A percentile compares a stretch with the other conserved stretches of the same genome.
phyloP scores from a whole-genome alignment of 2,797 vertebrate genomes.

The Poliocrania exsul region DNA sequence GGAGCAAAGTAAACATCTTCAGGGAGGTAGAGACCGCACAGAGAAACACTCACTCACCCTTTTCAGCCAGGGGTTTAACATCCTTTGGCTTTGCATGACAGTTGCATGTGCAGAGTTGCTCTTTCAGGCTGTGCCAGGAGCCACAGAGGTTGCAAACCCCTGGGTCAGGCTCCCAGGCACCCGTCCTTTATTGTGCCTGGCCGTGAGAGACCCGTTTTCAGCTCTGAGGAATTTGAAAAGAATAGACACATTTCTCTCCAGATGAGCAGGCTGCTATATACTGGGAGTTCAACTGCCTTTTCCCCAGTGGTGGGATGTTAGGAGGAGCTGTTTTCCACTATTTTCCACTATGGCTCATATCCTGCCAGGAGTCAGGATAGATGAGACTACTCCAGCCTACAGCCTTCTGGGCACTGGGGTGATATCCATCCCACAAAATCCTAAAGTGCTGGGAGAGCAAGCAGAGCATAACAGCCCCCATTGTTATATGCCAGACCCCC shows the following conservation, averaged over 20 bases:
- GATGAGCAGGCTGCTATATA: not conserved
- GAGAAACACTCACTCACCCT: not conserved
- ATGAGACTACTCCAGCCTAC: not conserved
- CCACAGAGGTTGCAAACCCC: not conserved
- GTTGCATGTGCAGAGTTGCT: rapidly evolving
- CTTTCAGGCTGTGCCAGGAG: not conserved
- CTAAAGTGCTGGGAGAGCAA: not conserved
- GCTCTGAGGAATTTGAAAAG: not conserved
- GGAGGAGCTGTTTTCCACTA: not conserved
- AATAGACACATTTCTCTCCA: not conserved
- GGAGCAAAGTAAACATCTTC: constrained; percentile 17
- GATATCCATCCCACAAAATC: not conserved
- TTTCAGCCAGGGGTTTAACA: not conserved
- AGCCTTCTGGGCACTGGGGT: not conserved
- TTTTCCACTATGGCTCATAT: not conserved
- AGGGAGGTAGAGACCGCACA: not conserved
- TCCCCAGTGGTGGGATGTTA: not conserved
- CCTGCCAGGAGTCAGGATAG: not conserved
- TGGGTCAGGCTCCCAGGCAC: not conserved
- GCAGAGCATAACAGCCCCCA: rapidly evolving
- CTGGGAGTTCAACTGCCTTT: not conserved
- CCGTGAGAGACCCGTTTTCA: rapidly evolving
- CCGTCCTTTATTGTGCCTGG: rapidly evolving
- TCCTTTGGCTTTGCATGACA: not conserved
- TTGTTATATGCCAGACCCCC: not conserved